Percentiles rank a stretch among this genome's conserved stretches.
Evolutionary conservation across 2,797 vertebrate species (phyloP).

Genomic region (Jordanella pulchra): DNA sequence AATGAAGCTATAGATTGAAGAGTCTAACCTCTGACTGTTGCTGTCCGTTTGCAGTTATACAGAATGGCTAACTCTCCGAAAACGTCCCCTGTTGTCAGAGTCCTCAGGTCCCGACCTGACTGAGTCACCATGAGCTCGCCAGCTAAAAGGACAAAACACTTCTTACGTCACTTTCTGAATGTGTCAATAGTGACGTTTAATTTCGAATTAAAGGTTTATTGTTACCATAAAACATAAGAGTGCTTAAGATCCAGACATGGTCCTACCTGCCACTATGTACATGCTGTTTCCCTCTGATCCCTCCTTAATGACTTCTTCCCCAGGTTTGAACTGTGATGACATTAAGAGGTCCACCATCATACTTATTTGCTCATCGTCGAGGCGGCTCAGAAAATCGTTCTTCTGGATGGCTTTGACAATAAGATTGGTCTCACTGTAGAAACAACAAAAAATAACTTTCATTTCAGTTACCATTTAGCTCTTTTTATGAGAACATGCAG

Average conservation of each 20-base stretch:
- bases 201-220: not conserved
- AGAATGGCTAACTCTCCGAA: constrained; percentile 86
- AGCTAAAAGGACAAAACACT: constrained; percentile 51
- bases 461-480: not conserved
- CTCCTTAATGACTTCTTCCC: constrained; percentile 78
- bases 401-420: constrained; percentile 81
- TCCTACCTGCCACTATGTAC: constrained; percentile 84
- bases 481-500: not conserved
- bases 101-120: constrained; percentile 73
- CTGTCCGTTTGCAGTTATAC: constrained; percentile 86
- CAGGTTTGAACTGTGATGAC: constrained; percentile 44
- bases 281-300: constrained; percentile 83
- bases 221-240: not conserved
- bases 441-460: not conserved
- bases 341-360: constrained; percentile 82
- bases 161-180: not conserved
- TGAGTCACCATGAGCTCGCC: constrained; percentile 82
- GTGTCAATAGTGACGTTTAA: no score
- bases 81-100: constrained; percentile 77
- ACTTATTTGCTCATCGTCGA: constrained; percentile 82
- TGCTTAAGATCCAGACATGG: not conserved
- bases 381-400: constrained; percentile 83
- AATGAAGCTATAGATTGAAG: not conserved
- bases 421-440: constrained; percentile 75
- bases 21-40: constrained; percentile 81